phyloP scores from a whole-genome alignment of 2,113 vertebrate genomes.

The Semicossyphus pulcher region DNA sequence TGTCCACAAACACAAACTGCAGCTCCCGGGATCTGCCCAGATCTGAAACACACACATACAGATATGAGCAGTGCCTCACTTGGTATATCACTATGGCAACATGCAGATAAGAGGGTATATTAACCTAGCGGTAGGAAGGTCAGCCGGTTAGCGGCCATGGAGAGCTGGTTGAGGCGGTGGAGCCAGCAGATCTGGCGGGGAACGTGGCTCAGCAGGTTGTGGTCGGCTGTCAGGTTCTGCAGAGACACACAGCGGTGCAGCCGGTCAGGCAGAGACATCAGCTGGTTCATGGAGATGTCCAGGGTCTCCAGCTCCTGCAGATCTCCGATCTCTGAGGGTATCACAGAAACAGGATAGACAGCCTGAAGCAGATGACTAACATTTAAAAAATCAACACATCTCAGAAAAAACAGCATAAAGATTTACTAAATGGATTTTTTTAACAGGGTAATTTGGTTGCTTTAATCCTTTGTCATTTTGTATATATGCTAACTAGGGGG shows the following conservation, averaged over 20 bases:
- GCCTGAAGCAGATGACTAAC: background rate
- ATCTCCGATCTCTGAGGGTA: conserved; percentile 90
- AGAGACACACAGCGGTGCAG: conserved; percentile 93
- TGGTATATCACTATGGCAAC: background rate
- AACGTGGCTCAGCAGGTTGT: conserved; percentile 89
- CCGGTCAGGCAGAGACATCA: conserved; percentile 89
- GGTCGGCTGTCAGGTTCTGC: conserved; percentile 93
- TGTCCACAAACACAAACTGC: conserved; percentile 97
- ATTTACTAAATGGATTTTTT: no score
- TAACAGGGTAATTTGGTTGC: no score
- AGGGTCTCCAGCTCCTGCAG: conserved; percentile 93
- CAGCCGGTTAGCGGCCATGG: conserved; percentile 94
- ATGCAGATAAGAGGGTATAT: background rate
- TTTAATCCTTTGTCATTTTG: no score
- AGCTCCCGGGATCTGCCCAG: conserved; percentile 94
- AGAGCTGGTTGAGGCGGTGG: conserved; percentile 95
- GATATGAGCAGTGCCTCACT: background rate
- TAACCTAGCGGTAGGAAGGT: conserved; percentile 87
- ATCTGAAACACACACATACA: conserved; percentile 82
- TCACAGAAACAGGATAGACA: conserved; percentile 17
- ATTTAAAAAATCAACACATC: no score
- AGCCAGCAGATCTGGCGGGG: conserved; percentile 95
- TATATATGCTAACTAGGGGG: no score
- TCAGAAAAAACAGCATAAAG: no score
- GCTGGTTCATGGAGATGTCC: conserved; percentile 93